These are phyloP conservation scores for Pristionchus mayeri DNA, from an alignment of 2,888 invertebrate species.

Conservation along the genomic window DNA sequence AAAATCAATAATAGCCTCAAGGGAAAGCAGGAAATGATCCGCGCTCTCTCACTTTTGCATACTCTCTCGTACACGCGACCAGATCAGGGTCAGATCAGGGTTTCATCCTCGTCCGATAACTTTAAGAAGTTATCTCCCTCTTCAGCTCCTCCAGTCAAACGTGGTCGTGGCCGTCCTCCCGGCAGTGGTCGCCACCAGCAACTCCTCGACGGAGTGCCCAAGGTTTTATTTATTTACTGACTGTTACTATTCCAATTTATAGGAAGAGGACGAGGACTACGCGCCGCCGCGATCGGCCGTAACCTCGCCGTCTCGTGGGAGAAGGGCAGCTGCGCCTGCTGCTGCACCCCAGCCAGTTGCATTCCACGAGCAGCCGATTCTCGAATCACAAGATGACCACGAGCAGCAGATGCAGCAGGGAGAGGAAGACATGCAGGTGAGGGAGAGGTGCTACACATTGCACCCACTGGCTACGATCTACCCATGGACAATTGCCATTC, in stretches of 20 bases:
- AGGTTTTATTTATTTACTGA: no score
- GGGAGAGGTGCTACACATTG: neutral
- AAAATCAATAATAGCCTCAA: no score
- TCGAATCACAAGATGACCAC: neutral
- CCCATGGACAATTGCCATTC: neutral
- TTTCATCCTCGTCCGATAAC: no score
- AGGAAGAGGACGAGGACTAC: neutral
- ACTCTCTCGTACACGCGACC: no score
- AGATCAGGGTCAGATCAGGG: no score
- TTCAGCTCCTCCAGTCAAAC: neutral
- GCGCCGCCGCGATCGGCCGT: neutral
- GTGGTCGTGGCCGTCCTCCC: conserved; percentile 33
- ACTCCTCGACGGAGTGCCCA: neutral
- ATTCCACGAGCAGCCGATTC: conserved; percentile 32
- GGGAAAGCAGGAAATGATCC: no score
- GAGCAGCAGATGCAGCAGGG: conserved; percentile 30
- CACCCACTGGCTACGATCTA: neutral
- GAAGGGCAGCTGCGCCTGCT: neutral
- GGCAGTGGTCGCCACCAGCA: neutral
- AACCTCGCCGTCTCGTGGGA: neutral
- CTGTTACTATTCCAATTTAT: no score
- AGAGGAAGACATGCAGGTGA: neutral
- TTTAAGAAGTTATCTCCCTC: no score
- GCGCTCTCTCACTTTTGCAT: no score
- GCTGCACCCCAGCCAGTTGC: neutral